Percentiles rank a stretch among this genome's conserved stretches.
phyloP scores from a whole-genome alignment of 2,113 vertebrate genomes.

The Excalfactoria chinensis region DNA sequence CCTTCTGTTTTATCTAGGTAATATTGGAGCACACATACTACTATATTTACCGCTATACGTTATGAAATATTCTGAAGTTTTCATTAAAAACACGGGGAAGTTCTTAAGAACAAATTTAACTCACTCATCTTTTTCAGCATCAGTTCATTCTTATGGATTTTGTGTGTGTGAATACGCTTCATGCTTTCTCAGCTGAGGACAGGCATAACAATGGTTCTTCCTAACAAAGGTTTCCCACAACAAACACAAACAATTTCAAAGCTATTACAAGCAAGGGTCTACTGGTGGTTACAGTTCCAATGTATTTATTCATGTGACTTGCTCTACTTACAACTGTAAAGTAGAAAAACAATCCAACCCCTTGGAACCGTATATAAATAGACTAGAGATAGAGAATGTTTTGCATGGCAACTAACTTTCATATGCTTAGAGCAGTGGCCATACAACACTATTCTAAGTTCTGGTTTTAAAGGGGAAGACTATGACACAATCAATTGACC shows the following conservation, averaged over 20 bases:
- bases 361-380: not conserved
- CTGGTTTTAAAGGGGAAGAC: not conserved
- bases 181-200: not conserved
- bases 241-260: not conserved
- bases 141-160: not conserved
- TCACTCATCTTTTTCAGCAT: slow-evolving; percentile 18
- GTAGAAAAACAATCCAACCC: not conserved
- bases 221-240: not conserved
- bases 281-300: not conserved
- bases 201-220: not conserved
- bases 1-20: not conserved
- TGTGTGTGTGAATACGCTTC: not conserved
- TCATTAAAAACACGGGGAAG: not conserved
- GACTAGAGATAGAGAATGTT: not conserved
- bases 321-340: not conserved
- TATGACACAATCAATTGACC: not conserved
- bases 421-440: not conserved
- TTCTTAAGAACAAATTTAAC: slow-evolving; percentile 23
- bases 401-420: not conserved
- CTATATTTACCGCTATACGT: not conserved
- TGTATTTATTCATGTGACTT: not conserved
- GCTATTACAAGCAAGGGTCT: not conserved
- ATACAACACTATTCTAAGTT: not conserved
- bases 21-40: not conserved
- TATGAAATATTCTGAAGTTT: not conserved